phyloP scores from a whole-genome alignment of 2,113 vertebrate species.

The Romanogobio albipinnatus region DNA sequence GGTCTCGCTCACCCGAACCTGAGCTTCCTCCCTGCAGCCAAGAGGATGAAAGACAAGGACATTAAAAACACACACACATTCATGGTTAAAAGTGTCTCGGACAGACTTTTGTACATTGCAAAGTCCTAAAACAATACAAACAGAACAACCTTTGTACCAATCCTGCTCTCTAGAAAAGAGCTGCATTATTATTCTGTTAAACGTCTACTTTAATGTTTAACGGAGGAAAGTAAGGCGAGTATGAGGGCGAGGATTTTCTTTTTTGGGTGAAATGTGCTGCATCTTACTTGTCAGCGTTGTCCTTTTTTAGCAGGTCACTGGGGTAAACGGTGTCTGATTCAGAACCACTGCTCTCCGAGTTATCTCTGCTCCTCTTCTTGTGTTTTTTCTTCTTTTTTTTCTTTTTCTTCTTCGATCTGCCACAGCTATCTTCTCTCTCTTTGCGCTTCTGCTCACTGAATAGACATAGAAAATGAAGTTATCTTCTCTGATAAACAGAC shows the following conservation, averaged over 20 bases:
- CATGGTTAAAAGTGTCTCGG: background rate
- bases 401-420: constrained; percentile 75
- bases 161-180: background rate
- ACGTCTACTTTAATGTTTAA: background rate
- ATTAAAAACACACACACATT: background rate
- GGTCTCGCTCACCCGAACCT: constrained; percentile 50
- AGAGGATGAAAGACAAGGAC: constrained; percentile 16
- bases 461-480: background rate
- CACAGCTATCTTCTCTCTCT: constrained; percentile 50
- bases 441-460: constrained; percentile 60
- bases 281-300: constrained; percentile 31
- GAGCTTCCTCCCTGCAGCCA: constrained; percentile 60
- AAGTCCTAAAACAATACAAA: background rate
- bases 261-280: too few relatives aligned
- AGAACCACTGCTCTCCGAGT: constrained; percentile 66
- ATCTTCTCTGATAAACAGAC: background rate
- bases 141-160: background rate
- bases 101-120: background rate
- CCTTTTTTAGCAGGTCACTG: constrained; percentile 73
- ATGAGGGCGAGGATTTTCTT: background rate
- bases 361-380: constrained; percentile 72
- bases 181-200: background rate
- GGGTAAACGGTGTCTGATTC: constrained; percentile 73
- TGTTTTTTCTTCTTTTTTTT: constrained; percentile 82
- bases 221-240: background rate